Base-by-base conservation (phyloP, 2,888 invertebrate genomes). In the Dexiosoma caninum region DNA sequence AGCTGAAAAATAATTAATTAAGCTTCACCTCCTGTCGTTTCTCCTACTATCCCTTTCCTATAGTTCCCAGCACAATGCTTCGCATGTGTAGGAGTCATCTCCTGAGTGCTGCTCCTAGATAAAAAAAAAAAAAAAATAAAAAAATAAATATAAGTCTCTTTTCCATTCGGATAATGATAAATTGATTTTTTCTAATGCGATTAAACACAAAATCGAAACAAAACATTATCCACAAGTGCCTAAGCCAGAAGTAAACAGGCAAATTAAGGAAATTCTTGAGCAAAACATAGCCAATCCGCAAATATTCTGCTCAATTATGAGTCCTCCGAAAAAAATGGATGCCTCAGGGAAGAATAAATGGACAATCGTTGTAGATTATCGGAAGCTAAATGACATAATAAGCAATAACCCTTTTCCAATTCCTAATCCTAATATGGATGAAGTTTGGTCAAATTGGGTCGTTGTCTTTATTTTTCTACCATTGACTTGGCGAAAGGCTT, bases 91-190 rank as follows among this genome's bases (percentile, higher is more conserved):
- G n/a, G n/a, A n/a, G n/a, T n/a, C n/a, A n/a, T n/a, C n/a, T n/a
- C n/a, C n/a, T n/a, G n/a, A n/a, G n/a, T n/a, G n/a, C n/a, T n/a
- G n/a, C n/a, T n/a, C n/a, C n/a, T n/a, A n/a, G n/a, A n/a, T n/a
- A n/a, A n/a, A n/a, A n/a, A n/a, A n/a, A n/a, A n/a, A n/a, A n/a
- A n/a, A n/a, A n/a, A n/a, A n/a, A n/a, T n/a, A n/a, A n/a, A n/a
- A n/a, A 46, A 23, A 44, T 10, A 46, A 46, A 51, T 64, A 74
- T n/a, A 55, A 55, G 32, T 64, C 40, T 1, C 23, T 91, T 90
- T 91, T 91, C 27, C 60, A 62, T 51, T 51, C 49, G 8, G 55
- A 74, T 21, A 46, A 62, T 37, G 55, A 74, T 9, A 64, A 35
- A 10, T 67, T 74, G 8, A 74, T 70, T 1, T 80, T 70, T 40